Evolutionary conservation across 92 coral and sea anemone genomes (phyloP).

Genomic region (Palythoa heliodiscus): DNA sequence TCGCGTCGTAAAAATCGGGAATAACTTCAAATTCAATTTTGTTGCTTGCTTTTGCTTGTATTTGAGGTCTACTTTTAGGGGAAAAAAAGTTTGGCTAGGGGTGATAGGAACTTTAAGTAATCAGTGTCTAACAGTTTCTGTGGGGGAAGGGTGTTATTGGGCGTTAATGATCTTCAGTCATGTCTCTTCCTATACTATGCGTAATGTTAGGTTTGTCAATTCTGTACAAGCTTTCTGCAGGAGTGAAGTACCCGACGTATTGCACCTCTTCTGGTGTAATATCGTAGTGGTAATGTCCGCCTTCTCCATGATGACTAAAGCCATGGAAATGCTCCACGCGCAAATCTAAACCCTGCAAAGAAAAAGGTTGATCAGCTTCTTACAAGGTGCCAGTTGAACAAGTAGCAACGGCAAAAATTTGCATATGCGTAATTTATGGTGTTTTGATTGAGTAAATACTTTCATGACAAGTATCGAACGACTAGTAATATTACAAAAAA

Average conservation of each 20-base stretch:
- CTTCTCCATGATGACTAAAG: constrained; percentile 94
- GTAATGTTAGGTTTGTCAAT: constrained; percentile 85
- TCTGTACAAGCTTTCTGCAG: constrained; percentile 86
- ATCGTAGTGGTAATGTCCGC: constrained; percentile 97
- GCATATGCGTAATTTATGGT: no score
- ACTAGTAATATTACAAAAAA: no score
- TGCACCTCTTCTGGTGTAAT: constrained; percentile 92
- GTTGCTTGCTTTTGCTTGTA: no score
- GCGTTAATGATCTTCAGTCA: constrained; percentile 20
- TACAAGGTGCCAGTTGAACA: neutral
- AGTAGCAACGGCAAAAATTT: neutral
- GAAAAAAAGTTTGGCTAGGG: no score
- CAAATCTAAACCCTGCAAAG: constrained; percentile 86
- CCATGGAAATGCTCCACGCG: constrained; percentile 98
- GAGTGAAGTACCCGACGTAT: constrained; percentile 87
- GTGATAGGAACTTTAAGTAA: no score
- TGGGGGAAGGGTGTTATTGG: no score
- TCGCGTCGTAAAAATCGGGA: no score
- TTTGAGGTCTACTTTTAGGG: no score
- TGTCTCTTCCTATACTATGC: constrained; percentile 72
- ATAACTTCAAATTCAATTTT: no score
- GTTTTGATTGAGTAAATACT: no score
- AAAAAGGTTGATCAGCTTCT: neutral
- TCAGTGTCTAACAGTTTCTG: no score
- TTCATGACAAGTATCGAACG: no score